Conservation (phyloP, 2,113 vertebrate genomes). For the Oenanthe melanoleuca region DNA sequence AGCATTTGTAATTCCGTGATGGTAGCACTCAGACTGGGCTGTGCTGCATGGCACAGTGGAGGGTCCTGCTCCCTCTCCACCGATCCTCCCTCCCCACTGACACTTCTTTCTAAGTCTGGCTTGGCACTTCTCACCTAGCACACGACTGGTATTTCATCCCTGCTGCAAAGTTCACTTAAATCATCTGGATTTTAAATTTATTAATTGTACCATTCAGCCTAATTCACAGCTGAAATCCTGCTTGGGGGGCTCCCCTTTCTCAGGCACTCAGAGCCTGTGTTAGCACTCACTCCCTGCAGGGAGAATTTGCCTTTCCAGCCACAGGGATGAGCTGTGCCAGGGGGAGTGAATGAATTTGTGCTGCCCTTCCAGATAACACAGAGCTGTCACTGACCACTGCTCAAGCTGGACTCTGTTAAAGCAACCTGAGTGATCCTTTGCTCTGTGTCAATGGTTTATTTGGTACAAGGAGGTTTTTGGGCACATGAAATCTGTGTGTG, state of each 20-base stretch:
- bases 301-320: neutral
- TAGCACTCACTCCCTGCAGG: neutral
- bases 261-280: rapidly evolving
- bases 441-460: neutral
- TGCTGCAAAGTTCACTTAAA: neutral
- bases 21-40: neutral
- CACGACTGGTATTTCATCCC: neutral
- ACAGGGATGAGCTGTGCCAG: neutral
- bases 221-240: neutral
- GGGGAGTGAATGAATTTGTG: neutral
- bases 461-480: neutral
- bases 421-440: neutral
- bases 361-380: neutral
- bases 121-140: neutral
- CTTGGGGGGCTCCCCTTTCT: neutral
- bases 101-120: neutral
- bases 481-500: neutral
- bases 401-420: neutral
- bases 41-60: neutral
- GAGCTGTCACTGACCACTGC: neutral
- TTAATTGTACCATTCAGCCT: neutral
- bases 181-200: neutral
- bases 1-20: neutral
- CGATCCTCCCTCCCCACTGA: neutral
- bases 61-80: neutral